Evolutionary conservation across 2,888 invertebrate species (phyloP).

Genomic region (Microctonus brassicae): DNA sequence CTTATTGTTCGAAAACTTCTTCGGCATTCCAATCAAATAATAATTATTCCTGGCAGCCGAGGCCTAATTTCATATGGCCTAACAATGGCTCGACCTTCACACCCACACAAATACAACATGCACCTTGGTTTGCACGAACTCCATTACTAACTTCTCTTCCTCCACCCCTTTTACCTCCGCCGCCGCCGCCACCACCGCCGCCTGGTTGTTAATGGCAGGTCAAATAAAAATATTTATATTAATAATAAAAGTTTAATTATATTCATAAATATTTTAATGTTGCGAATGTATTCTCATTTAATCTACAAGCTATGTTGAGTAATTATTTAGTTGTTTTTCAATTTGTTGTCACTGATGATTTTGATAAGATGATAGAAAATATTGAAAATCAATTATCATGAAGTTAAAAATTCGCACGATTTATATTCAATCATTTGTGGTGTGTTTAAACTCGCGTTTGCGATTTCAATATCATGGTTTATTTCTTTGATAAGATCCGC

Average conservation of each 20-base stretch:
- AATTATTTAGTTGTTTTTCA: background rate
- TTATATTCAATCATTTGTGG: slow-evolving; percentile 71
- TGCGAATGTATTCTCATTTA: no score
- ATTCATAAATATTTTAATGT: background rate
- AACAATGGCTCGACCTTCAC: slow-evolving; percentile 18
- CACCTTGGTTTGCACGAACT: slow-evolving; percentile 44
- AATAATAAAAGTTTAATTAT: slow-evolving; percentile 23
- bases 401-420: slow-evolving; percentile 72
- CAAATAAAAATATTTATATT: background rate
- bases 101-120: slow-evolving; percentile 27
- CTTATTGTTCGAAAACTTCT: background rate
- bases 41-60: slow-evolving; percentile 29
- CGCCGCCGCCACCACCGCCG: slow-evolving; percentile 43
- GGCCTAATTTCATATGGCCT: slow-evolving; percentile 41
- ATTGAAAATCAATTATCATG: background rate
- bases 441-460: slow-evolving; percentile 75
- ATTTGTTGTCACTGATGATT: background rate
- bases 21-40: slow-evolving; percentile 1
- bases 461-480: slow-evolving; percentile 81
- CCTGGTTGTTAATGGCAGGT: slow-evolving; percentile 34
- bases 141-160: slow-evolving; percentile 48
- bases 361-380: background rate
- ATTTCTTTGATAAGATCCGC: slow-evolving; percentile 85
- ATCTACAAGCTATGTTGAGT: background rate
- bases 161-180: slow-evolving; percentile 41